These are phyloP conservation scores for Drosophila rubida DNA, from an alignment of 2,888 invertebrate genomes.

Conservation along the genomic window DNA sequence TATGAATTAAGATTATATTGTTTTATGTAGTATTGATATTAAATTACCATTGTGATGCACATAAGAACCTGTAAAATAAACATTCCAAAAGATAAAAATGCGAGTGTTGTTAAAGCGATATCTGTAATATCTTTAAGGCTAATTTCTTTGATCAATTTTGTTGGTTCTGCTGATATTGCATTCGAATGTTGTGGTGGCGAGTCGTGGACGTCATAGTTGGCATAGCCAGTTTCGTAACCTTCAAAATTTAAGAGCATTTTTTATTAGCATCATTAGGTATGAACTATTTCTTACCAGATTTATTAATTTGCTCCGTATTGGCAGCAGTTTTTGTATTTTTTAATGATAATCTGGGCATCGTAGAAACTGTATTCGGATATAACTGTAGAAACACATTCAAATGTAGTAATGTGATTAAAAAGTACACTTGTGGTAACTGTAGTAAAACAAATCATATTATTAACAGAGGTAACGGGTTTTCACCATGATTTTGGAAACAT, in stretches of 20 bases:
- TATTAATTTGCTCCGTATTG: conserved; percentile 25
- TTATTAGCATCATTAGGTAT: not conserved
- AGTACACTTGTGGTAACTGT: too few species aligned
- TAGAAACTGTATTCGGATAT: not conserved
- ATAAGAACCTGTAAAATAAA: conserved; percentile 92
- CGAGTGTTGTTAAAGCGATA: conserved; percentile 92
- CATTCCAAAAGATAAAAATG: conserved; percentile 92
- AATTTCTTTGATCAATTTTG: conserved; percentile 85
- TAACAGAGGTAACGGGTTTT: too few species aligned
- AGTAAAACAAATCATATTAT: too few species aligned
- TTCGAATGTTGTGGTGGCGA: conserved; percentile 31
- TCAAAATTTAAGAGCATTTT: not conserved
- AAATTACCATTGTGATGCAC: conserved; percentile 87
- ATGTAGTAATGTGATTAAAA: too few species aligned
- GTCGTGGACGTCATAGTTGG: conserved; percentile 48
- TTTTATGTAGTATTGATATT: not conserved
- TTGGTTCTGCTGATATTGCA: conserved; percentile 24
- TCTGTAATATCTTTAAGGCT: conserved; percentile 90
- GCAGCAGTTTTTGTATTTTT: not conserved
- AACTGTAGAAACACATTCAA: conserved; percentile 12
- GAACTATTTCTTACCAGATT: conserved; percentile 27
- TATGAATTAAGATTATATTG: too few species aligned
- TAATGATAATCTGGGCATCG: conserved; percentile 11
- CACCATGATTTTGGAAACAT: too few species aligned
- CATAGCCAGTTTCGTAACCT: conserved; percentile 67